Evolutionary conservation across 1,140 invertebrate genomes (phyloP).

Genomic region (Meloidogyne exigua): DNA sequence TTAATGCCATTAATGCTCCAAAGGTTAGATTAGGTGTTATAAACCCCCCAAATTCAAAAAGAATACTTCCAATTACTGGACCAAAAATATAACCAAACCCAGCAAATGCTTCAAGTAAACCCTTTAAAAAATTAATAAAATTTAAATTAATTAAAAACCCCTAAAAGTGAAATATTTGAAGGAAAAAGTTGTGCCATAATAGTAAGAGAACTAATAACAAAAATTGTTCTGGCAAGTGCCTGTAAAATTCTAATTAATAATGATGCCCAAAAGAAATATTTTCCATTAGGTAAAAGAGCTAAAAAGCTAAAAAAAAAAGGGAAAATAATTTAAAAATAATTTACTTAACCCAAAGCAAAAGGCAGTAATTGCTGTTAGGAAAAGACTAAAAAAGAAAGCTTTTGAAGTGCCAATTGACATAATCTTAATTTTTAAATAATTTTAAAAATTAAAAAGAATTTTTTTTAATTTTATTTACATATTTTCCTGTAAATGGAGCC

Average conservation of each 20-base stretch:
- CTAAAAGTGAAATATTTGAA: slow-evolving; percentile 2
- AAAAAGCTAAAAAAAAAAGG: slow-evolving; percentile 9
- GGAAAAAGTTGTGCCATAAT: slow-evolving; percentile 19
- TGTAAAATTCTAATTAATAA: slow-evolving; percentile 12
- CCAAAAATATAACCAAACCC: slow-evolving; percentile 20
- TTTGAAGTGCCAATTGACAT: slow-evolving; percentile 7
- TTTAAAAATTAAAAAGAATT: background rate
- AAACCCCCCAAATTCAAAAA: slow-evolving; percentile 22
- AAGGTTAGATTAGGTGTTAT: slow-evolving; percentile 18
- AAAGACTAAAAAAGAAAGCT: slow-evolving; percentile 15
- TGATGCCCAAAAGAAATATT: slow-evolving; percentile 11
- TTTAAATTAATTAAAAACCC: background rate
- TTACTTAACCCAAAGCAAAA: slow-evolving; percentile 9
- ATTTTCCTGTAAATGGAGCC: slow-evolving; percentile 22
- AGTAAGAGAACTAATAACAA: slow-evolving; percentile 16
- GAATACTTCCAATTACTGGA: slow-evolving; percentile 9
- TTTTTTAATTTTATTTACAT: slow-evolving; percentile 17
- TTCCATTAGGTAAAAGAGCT: background rate
- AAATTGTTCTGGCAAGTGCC: slow-evolving; percentile 18
- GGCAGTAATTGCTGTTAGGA: slow-evolving; percentile 5
- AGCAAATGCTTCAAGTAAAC: slow-evolving; percentile 20
- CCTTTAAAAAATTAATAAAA: slow-evolving; percentile 7
- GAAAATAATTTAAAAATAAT: background rate
- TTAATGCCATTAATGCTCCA: slow-evolving; percentile 22
- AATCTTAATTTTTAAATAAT: slow-evolving; percentile 11